Evolutionary conservation across 2,113 vertebrate genomes (phyloP), one percentile per base, ranked within the genome.

Genomic region (Seriola rivoliana): DNA sequence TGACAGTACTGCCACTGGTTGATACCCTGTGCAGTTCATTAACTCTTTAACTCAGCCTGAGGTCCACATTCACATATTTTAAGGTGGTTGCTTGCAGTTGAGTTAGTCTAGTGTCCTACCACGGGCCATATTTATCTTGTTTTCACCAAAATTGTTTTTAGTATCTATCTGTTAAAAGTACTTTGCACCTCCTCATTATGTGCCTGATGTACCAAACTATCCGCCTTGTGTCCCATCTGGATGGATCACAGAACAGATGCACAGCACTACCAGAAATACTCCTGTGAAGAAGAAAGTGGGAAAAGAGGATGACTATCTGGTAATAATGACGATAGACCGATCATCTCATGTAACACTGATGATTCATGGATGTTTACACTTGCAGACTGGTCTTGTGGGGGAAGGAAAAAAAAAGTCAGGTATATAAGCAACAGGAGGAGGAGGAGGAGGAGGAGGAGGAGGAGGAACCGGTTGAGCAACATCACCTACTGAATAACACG

Each of bases 311-410:
- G 48, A 42, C 65, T 63, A 8, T 25, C n/a, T 0, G 19, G 25
- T 44, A n/a, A 32, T 50, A 23, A 54, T 34, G 71, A 85, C 17
- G 2, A 14, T 5, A 62, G 8, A 5, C 17, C 23, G 70, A 73
- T 78, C 32, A 29, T 21, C 32, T 64, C 78, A 11, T 17, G 36
- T 52, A 23, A 75, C 60, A 14, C 44, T 11, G 65, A 70, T 90
- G 90, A 92, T 16, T 92, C 85, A 85, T 42, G 14, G n/a, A 14
- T 84, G 68, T 90, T 91, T 85, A 80, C 73, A 68, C 52, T 48
- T 1, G n/a, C 34, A 66, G n/a, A 29, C 70, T 71, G 59, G 46
- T 67, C 69, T 70, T 86, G 67, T 0, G 14, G 64, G 73, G 71
- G 55, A 63, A 60, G 79, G 81, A 75, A 80, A 80, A 73, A 55